Percentiles rank a stretch among this genome's conserved stretches.
phyloP scores from a whole-genome alignment of 2,888 invertebrate genomes.

The Polietes domitor region DNA sequence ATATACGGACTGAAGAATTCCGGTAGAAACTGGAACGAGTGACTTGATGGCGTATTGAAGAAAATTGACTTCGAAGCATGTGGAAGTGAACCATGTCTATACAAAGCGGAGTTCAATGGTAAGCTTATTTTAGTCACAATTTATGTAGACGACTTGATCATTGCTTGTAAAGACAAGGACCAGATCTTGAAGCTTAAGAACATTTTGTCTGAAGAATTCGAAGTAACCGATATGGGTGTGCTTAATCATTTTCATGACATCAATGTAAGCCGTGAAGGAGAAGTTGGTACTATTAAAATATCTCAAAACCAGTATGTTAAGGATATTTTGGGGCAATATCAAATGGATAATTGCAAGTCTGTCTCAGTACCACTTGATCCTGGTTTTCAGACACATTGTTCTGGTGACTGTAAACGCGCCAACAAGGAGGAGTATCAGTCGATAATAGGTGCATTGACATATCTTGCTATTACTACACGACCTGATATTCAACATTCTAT shows the following conservation, averaged over 20 bases:
- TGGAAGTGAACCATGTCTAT: no score
- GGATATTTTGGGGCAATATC: slow-evolving; percentile 53
- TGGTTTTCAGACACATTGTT: slow-evolving; percentile 48
- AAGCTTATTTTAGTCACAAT: slow-evolving; percentile 14
- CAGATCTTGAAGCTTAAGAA: slow-evolving; percentile 29
- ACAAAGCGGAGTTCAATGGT: no score
- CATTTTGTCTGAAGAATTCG: slow-evolving; percentile 51
- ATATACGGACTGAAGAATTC: slow-evolving; percentile 69
- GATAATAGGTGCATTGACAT: slow-evolving; percentile 46
- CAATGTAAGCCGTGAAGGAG: slow-evolving; percentile 43
- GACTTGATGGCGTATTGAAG: no score
- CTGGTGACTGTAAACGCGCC: not conserved
- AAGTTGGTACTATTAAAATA: not conserved
- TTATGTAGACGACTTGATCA: slow-evolving; percentile 54
- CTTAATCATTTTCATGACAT: slow-evolving; percentile 51
- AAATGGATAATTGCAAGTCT: slow-evolving; percentile 56
- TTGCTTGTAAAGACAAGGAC: slow-evolving; percentile 56
- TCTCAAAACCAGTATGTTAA: slow-evolving; percentile 27
- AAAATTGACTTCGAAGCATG: no score
- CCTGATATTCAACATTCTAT: slow-evolving; percentile 39
- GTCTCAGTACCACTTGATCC: slow-evolving; percentile 61
- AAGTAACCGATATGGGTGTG: slow-evolving; percentile 50
- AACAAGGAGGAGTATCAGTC: slow-evolving; percentile 56
- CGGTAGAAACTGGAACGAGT: slow-evolving; percentile 29
- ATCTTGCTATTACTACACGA: slow-evolving; percentile 7